Evolutionary conservation across 1,140 invertebrate genomes (phyloP).

Genomic region (Goniozus legneri): DNA sequence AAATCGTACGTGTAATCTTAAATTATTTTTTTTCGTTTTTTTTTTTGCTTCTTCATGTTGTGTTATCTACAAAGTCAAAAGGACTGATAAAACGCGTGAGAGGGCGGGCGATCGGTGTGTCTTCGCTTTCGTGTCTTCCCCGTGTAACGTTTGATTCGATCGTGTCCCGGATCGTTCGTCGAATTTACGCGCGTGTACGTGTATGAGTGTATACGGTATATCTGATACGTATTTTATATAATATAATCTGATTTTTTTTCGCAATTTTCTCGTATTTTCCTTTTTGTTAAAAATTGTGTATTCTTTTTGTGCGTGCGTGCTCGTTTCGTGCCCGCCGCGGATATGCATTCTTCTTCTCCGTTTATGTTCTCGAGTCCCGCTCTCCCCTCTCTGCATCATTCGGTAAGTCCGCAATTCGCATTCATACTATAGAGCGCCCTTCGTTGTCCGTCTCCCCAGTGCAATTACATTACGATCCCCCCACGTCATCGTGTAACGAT

Average conservation of each 20-base stretch:
- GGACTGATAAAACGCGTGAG: conserved; percentile 32
- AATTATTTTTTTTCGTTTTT: neutral
- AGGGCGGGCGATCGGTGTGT: conserved; percentile 21
- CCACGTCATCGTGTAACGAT: too few relatives aligned
- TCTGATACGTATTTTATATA: too few relatives aligned
- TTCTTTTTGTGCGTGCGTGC: conserved; percentile 27
- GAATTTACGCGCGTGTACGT: too few relatives aligned
- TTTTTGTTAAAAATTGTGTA: conserved; percentile 12
- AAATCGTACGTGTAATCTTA: conserved; percentile 19
- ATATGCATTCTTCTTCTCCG: conserved; percentile 35
- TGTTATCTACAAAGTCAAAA: conserved; percentile 36
- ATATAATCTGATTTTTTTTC: too few relatives aligned
- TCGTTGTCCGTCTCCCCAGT: too few relatives aligned
- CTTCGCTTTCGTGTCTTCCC: conserved; percentile 4
- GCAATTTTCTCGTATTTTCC: neutral
- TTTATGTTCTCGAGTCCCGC: neutral
- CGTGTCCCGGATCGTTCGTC: too few relatives aligned
- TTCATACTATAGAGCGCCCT: too few relatives aligned
- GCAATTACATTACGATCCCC: too few relatives aligned
- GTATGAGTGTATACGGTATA: too few relatives aligned
- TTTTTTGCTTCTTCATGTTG: neutral
- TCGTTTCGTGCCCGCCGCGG: conserved; percentile 29
- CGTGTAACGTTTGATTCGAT: conserved; percentile 16
- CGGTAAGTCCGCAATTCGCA: too few relatives aligned
- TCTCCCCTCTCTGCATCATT: neutral